Evolutionary conservation across 2,888 invertebrate genomes (phyloP).

Genomic region (Ypsolopha sequella): DNA sequence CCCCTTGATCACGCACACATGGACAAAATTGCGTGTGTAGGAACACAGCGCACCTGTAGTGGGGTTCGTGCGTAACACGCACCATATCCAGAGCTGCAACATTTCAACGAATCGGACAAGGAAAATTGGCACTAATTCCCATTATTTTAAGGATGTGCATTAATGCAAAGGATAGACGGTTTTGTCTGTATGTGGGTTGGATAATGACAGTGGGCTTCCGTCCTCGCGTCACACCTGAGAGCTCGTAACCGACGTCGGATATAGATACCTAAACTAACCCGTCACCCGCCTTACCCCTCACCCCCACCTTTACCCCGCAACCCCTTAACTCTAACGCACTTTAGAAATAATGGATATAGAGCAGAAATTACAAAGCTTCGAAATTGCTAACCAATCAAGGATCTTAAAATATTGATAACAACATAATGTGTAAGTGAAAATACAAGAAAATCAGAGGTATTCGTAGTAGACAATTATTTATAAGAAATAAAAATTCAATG

Average conservation of each 20-base stretch:
- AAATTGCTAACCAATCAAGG: too few species aligned
- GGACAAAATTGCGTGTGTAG: slow-evolving; percentile 22
- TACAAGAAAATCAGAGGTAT: too few species aligned
- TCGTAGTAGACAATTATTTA: too few species aligned
- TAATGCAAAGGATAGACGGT: slow-evolving; percentile 1
- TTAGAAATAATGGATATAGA: slow-evolving; percentile 23
- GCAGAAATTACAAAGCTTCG: slow-evolving; percentile 16
- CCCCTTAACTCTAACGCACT: slow-evolving; percentile 50
- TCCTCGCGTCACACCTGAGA: slow-evolving; percentile 67
- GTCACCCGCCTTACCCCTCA: not conserved
- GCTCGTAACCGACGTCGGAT: slow-evolving; percentile 64
- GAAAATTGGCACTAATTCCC: not conserved
- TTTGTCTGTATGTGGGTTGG: slow-evolving; percentile 37
- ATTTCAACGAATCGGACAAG: too few species aligned
- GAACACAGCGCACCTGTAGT: slow-evolving; percentile 20
- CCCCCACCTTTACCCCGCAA: slow-evolving; percentile 33
- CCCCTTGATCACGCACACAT: slow-evolving; percentile 21
- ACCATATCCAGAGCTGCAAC: slow-evolving; percentile 18
- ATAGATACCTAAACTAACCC: slow-evolving; percentile 41
- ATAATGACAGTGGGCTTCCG: slow-evolving; percentile 69
- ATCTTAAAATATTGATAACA: too few species aligned
- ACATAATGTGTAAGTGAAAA: too few species aligned
- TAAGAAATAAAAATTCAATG: too few species aligned
- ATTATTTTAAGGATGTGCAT: not conserved
- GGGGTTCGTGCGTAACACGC: slow-evolving; percentile 33